Evolutionary conservation across 2,113 vertebrate species (phyloP), one percentile per base, ranked within the genome.

Genomic region (Triplophysa rosa): DNA sequence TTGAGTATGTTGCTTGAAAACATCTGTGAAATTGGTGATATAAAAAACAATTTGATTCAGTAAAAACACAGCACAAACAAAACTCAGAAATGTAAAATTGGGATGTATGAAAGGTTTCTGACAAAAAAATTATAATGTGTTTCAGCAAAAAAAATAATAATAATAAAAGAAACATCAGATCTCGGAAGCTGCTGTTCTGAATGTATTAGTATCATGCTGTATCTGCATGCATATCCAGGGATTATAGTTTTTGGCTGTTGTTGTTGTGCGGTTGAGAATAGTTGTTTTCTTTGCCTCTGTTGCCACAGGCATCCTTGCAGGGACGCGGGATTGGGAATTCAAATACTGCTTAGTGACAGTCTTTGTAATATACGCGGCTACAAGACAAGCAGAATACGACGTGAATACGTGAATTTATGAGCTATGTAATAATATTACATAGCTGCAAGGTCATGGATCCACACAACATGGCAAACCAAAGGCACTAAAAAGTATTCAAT

Each of bases 281-380:
- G 74, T 76, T 67, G 83, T 76, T 82, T 75, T 68, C 77, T 75
- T 75, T 73, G 61, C 79, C 79, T 54, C 47, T 26, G 52, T 79
- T 84, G 83, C 83, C 80, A 63, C 77, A 79, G 80, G 83, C 80
- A 61, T 82, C 78, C 83, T 82, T 67, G 65, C 68, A 84, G 83
- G 77, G 80, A 84, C 29, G 26, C 59, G n/a, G 67, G 66, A 67
- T 77, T 75, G 83, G 80, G 83, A 77, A 84, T 84, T 79, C 80
- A 76, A 71, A 71, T 67, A 73, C 71, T 79, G 80, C 83, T 80
- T 67, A 42, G 77, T 82, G 80, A 82, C 80, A 71, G 78, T 82
- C 70, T 59, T 78, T 82, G 76, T 81, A 63, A 75, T 66, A 54
- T n/a, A 24, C 47, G 12, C 33, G 33, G 66, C 77, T 80, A 63